Percentiles rank a stretch among this genome's conserved stretches.
Conservation (phyloP, 1,140 invertebrate genomes). For the Liolophura sinensis region DNA sequence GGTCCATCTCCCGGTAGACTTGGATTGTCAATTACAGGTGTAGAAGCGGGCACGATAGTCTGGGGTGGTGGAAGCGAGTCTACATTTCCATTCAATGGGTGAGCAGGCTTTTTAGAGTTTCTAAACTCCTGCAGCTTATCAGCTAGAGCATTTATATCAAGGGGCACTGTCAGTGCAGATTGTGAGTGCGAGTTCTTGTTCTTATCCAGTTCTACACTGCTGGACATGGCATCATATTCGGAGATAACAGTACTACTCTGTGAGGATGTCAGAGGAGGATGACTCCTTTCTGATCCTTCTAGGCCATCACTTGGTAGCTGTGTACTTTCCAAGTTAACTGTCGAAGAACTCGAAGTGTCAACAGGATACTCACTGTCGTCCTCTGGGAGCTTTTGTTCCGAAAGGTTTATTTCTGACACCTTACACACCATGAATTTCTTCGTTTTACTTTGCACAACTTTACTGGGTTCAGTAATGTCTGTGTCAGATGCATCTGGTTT, state of each 20-base stretch:
- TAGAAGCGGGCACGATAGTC: no score
- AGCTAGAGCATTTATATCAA: constrained; percentile 41
- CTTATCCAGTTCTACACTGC: neutral
- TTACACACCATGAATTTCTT: constrained; percentile 42
- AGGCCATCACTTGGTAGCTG: constrained; percentile 1
- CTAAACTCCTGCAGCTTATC: constrained; percentile 41
- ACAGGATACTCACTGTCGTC: constrained; percentile 39
- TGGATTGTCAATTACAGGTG: no score
- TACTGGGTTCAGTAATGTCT: constrained; percentile 8
- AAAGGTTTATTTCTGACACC: constrained; percentile 27
- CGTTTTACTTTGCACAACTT: constrained; percentile 41
- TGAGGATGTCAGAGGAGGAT: constrained; percentile 14
- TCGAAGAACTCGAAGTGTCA: constrained; percentile 22
- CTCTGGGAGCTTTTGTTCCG: constrained; percentile 40
- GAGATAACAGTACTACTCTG: constrained; percentile 3
- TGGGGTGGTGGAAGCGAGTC: no score
- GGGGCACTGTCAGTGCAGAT: constrained; percentile 32
- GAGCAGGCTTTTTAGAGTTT: constrained; percentile 14
- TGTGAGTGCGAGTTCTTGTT: constrained; percentile 11
- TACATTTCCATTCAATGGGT: no score
- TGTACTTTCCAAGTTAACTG: constrained; percentile 27
- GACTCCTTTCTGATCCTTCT: constrained; percentile 2
- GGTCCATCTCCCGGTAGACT: no score
- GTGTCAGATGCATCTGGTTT: constrained; percentile 5
- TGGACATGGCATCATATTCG: neutral